Evolutionary conservation across 2,113 vertebrate genomes (phyloP).

Genomic region (Leucoraja erinaceus): DNA sequence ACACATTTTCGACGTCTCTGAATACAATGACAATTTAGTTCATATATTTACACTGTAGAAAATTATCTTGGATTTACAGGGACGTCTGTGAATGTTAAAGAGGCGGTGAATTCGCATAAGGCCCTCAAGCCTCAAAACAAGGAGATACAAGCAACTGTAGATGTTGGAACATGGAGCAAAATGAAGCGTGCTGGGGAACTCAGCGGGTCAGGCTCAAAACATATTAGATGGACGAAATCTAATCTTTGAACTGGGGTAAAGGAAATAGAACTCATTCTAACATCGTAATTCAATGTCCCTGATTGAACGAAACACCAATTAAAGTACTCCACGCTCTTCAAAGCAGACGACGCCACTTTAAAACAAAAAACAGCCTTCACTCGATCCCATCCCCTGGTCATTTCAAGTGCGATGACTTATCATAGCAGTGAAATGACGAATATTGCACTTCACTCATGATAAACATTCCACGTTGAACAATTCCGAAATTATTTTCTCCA

Average conservation of each 20-base stretch:
- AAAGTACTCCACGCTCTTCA: neutral
- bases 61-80: neutral
- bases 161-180: too few relatives aligned
- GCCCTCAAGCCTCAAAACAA: too few relatives aligned
- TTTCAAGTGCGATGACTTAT: too few relatives aligned
- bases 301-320: neutral
- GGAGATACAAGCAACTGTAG: too few relatives aligned
- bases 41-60: neutral
- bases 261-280: neutral
- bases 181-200: too few relatives aligned
- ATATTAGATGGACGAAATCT: neutral
- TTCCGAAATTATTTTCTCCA: neutral
- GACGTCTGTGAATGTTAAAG: neutral
- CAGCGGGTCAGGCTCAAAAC: neutral
- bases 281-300: neutral
- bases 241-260: neutral
- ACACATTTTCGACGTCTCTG: neutral
- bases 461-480: neutral
- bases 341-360: neutral
- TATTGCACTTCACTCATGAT: neutral
- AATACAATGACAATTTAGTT: neutral
- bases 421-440: neutral
- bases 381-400: neutral
- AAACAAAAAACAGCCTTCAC: neutral
- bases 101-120: neutral